Conservation (phyloP, 2,888 invertebrate species). For the Parnassius orleans region DNA sequence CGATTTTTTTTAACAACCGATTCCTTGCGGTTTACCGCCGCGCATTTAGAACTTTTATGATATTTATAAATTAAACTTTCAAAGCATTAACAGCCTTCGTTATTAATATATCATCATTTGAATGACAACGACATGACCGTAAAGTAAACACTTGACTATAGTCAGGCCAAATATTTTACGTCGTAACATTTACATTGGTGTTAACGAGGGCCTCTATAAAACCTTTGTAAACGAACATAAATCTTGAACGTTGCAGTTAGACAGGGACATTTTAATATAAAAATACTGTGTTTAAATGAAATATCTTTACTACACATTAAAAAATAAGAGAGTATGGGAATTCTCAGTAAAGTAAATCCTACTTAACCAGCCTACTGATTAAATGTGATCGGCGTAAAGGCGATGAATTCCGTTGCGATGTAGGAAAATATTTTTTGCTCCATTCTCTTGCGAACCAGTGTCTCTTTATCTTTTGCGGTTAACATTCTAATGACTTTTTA, state of each 20-base stretch:
- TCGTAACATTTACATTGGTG: slow-evolving; percentile 70
- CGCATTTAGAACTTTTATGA: slow-evolving; percentile 19
- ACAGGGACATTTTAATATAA: slow-evolving; percentile 63
- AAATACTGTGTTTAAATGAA: slow-evolving; percentile 59
- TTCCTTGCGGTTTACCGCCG: slow-evolving; percentile 8
- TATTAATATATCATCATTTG: slow-evolving; percentile 62
- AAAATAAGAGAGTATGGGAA: slow-evolving; percentile 24
- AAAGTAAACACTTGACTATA: slow-evolving; percentile 55
- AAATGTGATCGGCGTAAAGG: slow-evolving; percentile 20
- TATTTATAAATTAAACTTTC: slow-evolving; percentile 20
- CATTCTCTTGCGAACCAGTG: slow-evolving; percentile 20
- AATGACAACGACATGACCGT: slow-evolving; percentile 61
- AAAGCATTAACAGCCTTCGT: slow-evolving; percentile 27
- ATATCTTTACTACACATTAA: slow-evolving; percentile 61
- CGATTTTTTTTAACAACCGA: not conserved
- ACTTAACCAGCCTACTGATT: slow-evolving; percentile 20
- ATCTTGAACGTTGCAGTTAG: slow-evolving; percentile 52
- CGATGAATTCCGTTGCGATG: slow-evolving; percentile 15
- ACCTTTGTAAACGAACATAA: slow-evolving; percentile 69
- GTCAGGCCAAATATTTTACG: slow-evolving; percentile 61
- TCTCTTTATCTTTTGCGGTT: slow-evolving; percentile 51
- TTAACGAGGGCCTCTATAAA: slow-evolving; percentile 76
- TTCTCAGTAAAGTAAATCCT: slow-evolving; percentile 17
- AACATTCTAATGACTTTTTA: slow-evolving; percentile 55
- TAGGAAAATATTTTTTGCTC: slow-evolving; percentile 25